Evolutionary conservation across 2,888 invertebrate species (phyloP).

Genomic region (Cyclophora punctaria): DNA sequence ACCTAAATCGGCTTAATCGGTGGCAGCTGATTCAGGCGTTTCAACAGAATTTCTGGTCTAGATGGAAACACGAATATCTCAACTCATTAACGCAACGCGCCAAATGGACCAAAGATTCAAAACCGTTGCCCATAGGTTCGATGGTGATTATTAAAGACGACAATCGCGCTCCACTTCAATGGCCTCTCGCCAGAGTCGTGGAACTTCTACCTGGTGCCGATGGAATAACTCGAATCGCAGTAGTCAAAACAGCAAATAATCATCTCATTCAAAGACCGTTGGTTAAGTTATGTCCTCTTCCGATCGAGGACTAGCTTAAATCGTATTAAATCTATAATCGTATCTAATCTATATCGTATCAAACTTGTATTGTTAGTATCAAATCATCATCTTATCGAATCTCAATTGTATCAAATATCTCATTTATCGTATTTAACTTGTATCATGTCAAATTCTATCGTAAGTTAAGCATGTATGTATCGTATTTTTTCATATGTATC

Average conservation of each 20-base stretch:
- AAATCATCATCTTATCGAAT: no score
- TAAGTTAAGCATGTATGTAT: no score
- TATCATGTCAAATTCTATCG: no score
- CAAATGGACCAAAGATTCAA: constrained; percentile 9
- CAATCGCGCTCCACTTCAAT: not conserved
- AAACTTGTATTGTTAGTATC: no score
- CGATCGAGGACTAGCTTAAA: no score
- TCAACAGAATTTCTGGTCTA: constrained; percentile 5
- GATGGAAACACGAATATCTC: constrained; percentile 10
- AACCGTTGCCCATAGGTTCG: constrained; percentile 2
- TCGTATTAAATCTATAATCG: no score
- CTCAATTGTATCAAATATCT: no score
- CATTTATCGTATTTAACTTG: no score
- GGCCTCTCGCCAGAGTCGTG: not conserved
- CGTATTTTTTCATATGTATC: no score
- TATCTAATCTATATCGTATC: no score
- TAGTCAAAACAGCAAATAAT: not conserved
- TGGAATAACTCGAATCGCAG: not conserved
- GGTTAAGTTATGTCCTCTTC: not conserved
- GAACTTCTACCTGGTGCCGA: not conserved
- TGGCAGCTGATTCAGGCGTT: constrained; percentile 8
- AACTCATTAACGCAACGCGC: constrained; percentile 8
- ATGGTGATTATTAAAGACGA: constrained; percentile 6
- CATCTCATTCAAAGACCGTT: not conserved
- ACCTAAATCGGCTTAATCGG: constrained; percentile 2